Conservation (phyloP, 1,140 invertebrate genomes). For the Brachionus rotundiformis region DNA sequence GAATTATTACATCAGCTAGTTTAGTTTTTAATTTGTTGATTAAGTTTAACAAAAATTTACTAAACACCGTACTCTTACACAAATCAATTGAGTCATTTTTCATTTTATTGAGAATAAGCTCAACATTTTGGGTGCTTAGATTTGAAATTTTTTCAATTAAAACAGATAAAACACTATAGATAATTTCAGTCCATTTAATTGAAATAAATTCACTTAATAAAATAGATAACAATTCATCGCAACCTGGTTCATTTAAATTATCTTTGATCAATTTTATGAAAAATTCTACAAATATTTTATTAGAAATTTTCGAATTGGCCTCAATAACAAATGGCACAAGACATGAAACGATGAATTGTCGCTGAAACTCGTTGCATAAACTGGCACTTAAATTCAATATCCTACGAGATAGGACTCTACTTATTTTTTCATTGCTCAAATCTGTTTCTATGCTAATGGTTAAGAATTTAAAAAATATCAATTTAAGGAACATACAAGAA, state of each 20-base stretch:
- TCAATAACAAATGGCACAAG: background rate
- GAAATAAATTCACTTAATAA: background rate
- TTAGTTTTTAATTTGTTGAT: conserved; percentile 26
- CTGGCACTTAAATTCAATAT: background rate
- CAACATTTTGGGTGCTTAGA: background rate
- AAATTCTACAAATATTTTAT: conserved; percentile 32
- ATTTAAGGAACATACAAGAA: background rate
- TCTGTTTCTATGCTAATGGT: background rate
- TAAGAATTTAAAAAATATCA: background rate
- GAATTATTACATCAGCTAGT: background rate
- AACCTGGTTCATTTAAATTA: background rate
- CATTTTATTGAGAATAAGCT: conserved; percentile 6
- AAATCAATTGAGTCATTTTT: conserved; percentile 25
- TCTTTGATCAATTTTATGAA: conserved; percentile 2
- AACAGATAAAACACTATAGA: background rate
- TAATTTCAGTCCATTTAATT: conserved; percentile 23
- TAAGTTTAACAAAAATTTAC: conserved; percentile 19
- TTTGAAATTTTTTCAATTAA: background rate
- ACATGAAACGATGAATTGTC: background rate
- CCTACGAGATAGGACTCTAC: background rate
- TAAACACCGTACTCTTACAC: conserved; percentile 17
- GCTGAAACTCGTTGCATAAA: background rate
- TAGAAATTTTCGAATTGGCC: background rate
- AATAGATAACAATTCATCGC: background rate
- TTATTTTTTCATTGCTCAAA: background rate